These are phyloP conservation scores for Tribolium castaneum DNA, from an alignment of 1,140 invertebrate genomes.

Conservation along the genomic window DNA sequence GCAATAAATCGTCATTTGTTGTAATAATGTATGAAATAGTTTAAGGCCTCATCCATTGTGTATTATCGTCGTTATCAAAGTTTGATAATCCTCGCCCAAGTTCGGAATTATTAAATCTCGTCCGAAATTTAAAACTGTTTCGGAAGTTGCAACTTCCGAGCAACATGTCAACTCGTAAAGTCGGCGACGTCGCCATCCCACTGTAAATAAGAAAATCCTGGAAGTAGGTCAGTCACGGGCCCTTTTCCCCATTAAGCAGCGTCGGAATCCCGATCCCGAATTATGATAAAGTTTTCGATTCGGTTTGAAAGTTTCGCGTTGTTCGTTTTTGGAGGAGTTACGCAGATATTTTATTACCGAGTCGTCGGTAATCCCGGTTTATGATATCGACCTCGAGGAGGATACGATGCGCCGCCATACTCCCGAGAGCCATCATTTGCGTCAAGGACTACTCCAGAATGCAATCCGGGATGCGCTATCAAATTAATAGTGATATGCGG, in stretches of 20 bases:
- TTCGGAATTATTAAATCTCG: not conserved
- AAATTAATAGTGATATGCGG: slow-evolving; percentile 30
- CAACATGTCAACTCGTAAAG: not conserved
- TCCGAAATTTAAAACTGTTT: not conserved
- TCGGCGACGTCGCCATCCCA: not conserved
- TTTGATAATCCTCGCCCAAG: not conserved
- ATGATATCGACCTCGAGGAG: slow-evolving; percentile 48
- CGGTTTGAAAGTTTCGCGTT: not conserved
- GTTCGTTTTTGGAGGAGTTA: slow-evolving; percentile 31
- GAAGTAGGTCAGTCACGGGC: slow-evolving; percentile 6
- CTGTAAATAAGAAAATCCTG: slow-evolving; percentile 17
- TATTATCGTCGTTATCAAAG: not conserved
- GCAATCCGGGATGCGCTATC: slow-evolving; percentile 19
- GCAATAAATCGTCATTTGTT: too few relatives aligned
- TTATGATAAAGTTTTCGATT: not conserved
- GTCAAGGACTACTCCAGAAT: slow-evolving; percentile 20
- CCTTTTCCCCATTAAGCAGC: not conserved
- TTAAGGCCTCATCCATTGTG: not conserved
- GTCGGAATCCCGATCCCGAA: not conserved
- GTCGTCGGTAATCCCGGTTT: slow-evolving; percentile 44
- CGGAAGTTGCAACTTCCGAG: not conserved
- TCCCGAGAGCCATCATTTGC: slow-evolving; percentile 41
- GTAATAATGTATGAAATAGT: not conserved
- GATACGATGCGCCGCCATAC: slow-evolving; percentile 41
- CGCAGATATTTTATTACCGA: slow-evolving; percentile 45